phyloP scores from a whole-genome alignment of 2,888 invertebrate species.

The Endomychus coccineus region DNA sequence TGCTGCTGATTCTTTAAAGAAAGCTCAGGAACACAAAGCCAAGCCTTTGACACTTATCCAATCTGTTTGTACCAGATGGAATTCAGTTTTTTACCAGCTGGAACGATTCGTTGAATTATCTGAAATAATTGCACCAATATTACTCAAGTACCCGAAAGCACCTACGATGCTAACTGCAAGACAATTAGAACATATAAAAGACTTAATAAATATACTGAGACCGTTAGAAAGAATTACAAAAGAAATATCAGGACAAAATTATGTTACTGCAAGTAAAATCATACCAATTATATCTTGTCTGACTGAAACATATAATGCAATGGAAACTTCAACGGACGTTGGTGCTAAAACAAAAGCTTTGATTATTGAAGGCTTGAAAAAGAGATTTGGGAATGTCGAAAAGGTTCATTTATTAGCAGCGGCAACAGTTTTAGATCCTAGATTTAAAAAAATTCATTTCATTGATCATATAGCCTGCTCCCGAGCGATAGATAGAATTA shows the following conservation, averaged over 20 bases:
- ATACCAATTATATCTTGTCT: slow-evolving; percentile 29
- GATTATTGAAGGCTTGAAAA: slow-evolving; percentile 8
- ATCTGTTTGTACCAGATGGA: slow-evolving; percentile 28
- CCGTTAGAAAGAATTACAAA: slow-evolving; percentile 29
- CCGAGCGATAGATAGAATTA: slow-evolving; percentile 16
- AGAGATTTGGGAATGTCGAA: slow-evolving; percentile 14
- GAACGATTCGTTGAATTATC: slow-evolving; percentile 23
- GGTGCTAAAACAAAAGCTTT: slow-evolving; percentile 7
- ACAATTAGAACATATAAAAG: slow-evolving; percentile 25
- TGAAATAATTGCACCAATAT: slow-evolving; percentile 21
- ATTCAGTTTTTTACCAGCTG: slow-evolving; percentile 27
- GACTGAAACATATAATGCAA: slow-evolving; percentile 28
- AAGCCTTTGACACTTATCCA: slow-evolving; percentile 24
- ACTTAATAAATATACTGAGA: slow-evolving; percentile 25
- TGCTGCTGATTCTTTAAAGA: slow-evolving; percentile 24
- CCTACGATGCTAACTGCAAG: slow-evolving; percentile 27
- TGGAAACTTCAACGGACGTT: slow-evolving; percentile 22
- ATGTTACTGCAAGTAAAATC: slow-evolving; percentile 30
- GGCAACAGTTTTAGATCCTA: slow-evolving; percentile 19
- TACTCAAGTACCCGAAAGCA: slow-evolving; percentile 26
- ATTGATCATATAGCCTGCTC: slow-evolving; percentile 14
- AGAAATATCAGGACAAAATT: slow-evolving; percentile 28
- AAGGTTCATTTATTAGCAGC: slow-evolving; percentile 14
- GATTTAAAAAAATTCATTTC: slow-evolving; percentile 22
- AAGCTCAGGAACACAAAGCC: slow-evolving; percentile 21